phyloP scores from a whole-genome alignment of 2,797 vertebrate genomes.

The Myotis myotis region DNA sequence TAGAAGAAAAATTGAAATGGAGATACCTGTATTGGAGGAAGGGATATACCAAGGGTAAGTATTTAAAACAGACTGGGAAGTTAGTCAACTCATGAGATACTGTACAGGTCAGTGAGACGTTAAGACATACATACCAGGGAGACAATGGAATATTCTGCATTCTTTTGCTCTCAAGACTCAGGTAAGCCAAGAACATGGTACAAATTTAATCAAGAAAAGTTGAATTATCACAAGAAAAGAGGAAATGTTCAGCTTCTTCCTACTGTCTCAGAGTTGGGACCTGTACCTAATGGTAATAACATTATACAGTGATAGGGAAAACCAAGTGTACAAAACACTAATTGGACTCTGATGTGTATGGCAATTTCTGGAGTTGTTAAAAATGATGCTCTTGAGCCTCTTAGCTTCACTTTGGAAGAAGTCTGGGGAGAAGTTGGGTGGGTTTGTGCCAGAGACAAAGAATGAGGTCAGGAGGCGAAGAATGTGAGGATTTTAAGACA shows the following conservation, averaged over 20 bases:
- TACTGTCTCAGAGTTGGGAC: background rate
- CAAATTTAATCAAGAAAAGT: slow-evolving; percentile 1
- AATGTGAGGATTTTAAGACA: slow-evolving; percentile 39
- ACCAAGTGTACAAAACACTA: background rate
- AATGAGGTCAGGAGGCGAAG: background rate
- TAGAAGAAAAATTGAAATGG: background rate
- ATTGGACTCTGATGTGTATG: background rate
- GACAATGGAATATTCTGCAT: slow-evolving; percentile 13
- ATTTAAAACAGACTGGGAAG: background rate
- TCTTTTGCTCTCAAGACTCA: slow-evolving; percentile 9
- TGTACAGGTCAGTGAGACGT: background rate
- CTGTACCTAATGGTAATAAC: background rate
- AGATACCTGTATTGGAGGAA: background rate
- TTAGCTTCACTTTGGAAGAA: background rate
- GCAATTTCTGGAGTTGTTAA: background rate
- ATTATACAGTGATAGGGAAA: background rate
- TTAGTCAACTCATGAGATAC: background rate
- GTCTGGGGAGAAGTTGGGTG: background rate
- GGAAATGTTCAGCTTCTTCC: background rate
- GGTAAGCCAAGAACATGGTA: background rate
- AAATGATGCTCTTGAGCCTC: background rate
- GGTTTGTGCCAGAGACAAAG: background rate
- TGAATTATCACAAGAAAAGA: background rate
- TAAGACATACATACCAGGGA: background rate
- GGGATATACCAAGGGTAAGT: background rate